Evolutionary conservation across 2,797 vertebrate genomes (phyloP).

Genomic region (Nannoperca australis): DNA sequence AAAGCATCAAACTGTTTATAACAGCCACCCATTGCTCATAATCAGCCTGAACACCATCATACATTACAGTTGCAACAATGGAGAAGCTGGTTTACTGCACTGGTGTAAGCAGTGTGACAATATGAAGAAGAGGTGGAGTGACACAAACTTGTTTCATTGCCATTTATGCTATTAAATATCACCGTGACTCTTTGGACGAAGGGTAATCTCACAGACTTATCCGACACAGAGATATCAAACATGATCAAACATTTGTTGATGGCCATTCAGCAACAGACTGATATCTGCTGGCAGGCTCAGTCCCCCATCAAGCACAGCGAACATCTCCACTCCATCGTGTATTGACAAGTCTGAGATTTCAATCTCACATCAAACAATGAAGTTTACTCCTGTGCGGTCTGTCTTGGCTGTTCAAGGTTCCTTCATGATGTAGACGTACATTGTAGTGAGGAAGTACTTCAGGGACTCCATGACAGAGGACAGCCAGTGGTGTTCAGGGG

Average conservation of each 20-base stretch:
- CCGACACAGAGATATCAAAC: slow-evolving; percentile 32
- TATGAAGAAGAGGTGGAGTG: slow-evolving; percentile 28
- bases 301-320: slow-evolving; percentile 10
- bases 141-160: slow-evolving; percentile 9
- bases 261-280: slow-evolving; percentile 54
- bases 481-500: slow-evolving; percentile 89
- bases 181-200: slow-evolving; percentile 69
- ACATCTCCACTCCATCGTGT: slow-evolving; percentile 27
- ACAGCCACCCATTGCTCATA: slow-evolving; percentile 4
- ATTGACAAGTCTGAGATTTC: slow-evolving; percentile 38
- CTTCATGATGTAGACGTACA: slow-evolving; percentile 93
- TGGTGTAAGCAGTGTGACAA: slow-evolving; percentile 32
- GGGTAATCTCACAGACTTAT: slow-evolving; percentile 55
- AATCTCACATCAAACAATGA: slow-evolving; percentile 16
- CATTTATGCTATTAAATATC: slow-evolving; percentile 28
- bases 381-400: background rate
- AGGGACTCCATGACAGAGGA: slow-evolving; percentile 87
- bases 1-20: slow-evolving; percentile 25
- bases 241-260: slow-evolving; percentile 66
- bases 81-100: slow-evolving; percentile 43
- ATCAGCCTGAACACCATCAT: slow-evolving; percentile 31
- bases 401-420: slow-evolving; percentile 83
- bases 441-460: slow-evolving; percentile 91
- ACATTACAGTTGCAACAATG: slow-evolving; percentile 32
- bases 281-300: slow-evolving; percentile 29